Evolutionary conservation across 92 coral and sea anemone genomes (phyloP).

Genomic region (Porites divaricata): DNA sequence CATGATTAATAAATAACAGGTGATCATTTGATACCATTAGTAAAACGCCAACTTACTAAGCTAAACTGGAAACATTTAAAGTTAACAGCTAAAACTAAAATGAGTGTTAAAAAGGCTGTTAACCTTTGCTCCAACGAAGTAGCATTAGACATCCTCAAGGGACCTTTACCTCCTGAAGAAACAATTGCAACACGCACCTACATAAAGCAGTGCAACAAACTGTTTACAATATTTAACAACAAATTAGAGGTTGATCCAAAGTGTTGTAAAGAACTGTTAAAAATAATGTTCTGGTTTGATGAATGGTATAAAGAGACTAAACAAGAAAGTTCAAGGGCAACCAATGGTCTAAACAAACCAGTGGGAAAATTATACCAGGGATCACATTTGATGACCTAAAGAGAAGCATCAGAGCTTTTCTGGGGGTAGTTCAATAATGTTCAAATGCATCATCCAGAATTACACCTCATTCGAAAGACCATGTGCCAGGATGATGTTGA

Average conservation of each 20-base stretch:
- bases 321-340: not conserved
- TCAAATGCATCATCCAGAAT: conserved; percentile 46
- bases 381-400: conserved; percentile 42
- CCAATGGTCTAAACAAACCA: conserved; percentile 10
- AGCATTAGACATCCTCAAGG: conserved; percentile 34
- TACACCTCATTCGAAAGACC: conserved; percentile 43
- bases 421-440: conserved; percentile 59
- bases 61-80: conserved; percentile 37
- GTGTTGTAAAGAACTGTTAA: conserved; percentile 3
- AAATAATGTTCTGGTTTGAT: conserved; percentile 53
- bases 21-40: not conserved
- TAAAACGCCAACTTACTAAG: conserved; percentile 12
- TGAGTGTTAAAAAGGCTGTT: conserved; percentile 45
- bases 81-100: conserved; percentile 37
- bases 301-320: conserved; percentile 30
- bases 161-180: conserved; percentile 35
- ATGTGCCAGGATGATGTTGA: conserved; percentile 66
- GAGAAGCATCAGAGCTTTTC: conserved; percentile 42
- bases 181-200: conserved; percentile 21
- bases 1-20: conserved; percentile 24
- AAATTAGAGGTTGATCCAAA: conserved; percentile 9
- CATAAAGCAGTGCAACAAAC: conserved; percentile 24
- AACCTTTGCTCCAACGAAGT: conserved; percentile 37
- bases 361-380: conserved; percentile 42
- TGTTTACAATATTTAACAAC: conserved; percentile 34